Evolutionary conservation across 2,797 vertebrate genomes (phyloP).

Genomic region (Oceanodroma leucorhoa): DNA sequence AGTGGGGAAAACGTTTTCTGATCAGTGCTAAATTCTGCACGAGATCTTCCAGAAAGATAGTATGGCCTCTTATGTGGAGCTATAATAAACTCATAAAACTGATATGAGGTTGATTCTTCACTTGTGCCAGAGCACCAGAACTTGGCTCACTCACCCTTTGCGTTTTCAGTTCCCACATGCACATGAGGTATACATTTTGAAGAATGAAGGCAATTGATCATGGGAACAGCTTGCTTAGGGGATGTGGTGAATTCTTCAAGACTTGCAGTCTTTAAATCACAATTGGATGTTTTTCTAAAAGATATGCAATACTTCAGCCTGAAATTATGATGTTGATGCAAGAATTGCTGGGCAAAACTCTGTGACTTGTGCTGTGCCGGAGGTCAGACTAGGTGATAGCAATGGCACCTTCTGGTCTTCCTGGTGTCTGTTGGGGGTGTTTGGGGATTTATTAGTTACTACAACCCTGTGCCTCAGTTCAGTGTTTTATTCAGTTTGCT

Average conservation of each 20-base stretch:
- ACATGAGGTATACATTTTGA: background rate
- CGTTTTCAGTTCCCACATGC: background rate
- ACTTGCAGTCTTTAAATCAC: constrained; percentile 4
- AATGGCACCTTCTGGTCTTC: background rate
- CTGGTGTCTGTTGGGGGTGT: background rate
- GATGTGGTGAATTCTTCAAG: background rate
- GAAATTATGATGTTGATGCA: background rate
- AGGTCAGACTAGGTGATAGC: background rate
- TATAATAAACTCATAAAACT: background rate
- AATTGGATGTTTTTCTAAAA: background rate
- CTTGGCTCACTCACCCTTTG: background rate
- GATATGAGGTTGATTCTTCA: background rate
- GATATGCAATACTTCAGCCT: background rate
- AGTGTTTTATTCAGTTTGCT: background rate
- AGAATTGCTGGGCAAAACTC: background rate
- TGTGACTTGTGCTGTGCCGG: background rate
- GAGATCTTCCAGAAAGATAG: background rate
- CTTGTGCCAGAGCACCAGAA: background rate
- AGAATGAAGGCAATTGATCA: background rate
- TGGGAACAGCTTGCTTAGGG: background rate
- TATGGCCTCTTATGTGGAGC: background rate
- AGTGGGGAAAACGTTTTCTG: background rate
- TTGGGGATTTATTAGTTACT: background rate
- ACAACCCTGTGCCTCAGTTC: background rate
- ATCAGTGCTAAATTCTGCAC: background rate